These are phyloP conservation scores for Alosa sapidissima DNA, from an alignment of 2,797 vertebrate species.

Conservation along the genomic window DNA sequence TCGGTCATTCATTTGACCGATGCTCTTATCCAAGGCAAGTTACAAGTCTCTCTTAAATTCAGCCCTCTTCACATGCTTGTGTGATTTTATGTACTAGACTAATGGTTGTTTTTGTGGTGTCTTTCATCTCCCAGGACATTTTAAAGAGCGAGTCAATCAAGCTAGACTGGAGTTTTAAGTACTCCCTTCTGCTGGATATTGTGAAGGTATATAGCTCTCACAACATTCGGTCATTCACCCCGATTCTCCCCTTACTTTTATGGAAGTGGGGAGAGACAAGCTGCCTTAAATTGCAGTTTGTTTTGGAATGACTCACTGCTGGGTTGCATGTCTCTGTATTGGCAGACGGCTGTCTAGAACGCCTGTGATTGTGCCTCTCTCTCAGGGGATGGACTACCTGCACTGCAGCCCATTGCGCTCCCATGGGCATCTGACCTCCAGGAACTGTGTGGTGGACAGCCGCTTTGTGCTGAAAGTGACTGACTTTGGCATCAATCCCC, in stretches of 20 bases:
- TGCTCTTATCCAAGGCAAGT: neutral
- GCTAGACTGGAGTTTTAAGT: slow-evolving; percentile 60
- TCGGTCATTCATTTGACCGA: neutral
- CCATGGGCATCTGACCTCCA: slow-evolving; percentile 54
- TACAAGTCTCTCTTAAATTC: neutral
- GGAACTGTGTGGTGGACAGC: slow-evolving; percentile 60
- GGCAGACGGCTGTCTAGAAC: neutral
- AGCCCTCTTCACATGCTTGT: neutral
- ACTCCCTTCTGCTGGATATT: slow-evolving; percentile 57
- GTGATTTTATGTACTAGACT: neutral
- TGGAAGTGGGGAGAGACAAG: neutral
- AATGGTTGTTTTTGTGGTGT: neutral
- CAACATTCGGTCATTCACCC: neutral
- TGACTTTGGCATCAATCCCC: slow-evolving; percentile 50
- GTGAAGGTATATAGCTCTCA: slow-evolving; percentile 49
- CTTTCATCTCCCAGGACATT: slow-evolving; percentile 52
- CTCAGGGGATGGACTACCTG: slow-evolving; percentile 57
- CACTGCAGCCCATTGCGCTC: slow-evolving; percentile 52
- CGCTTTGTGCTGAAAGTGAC: slow-evolving; percentile 59
- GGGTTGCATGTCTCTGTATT: neutral
- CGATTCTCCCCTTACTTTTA: neutral
- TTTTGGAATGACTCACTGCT: slow-evolving; percentile 7
- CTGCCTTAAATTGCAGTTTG: neutral
- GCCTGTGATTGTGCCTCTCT: neutral
- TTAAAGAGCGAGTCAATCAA: slow-evolving; percentile 60